phyloP scores from a whole-genome alignment of 1,140 invertebrate species.

The Cydia pomonella region DNA sequence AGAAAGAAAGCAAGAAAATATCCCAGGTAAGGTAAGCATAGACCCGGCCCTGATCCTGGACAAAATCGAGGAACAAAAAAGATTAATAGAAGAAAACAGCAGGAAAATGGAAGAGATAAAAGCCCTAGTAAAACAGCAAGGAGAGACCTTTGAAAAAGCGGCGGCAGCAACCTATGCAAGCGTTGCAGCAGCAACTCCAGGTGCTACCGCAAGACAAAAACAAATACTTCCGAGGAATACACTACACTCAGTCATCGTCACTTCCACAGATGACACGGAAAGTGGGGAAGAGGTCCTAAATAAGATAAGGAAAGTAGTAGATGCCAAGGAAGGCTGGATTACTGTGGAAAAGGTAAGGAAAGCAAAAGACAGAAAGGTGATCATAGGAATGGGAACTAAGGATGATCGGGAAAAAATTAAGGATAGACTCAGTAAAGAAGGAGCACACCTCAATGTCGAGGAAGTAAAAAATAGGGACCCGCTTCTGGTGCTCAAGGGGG shows the following conservation, averaged over 20 bases:
- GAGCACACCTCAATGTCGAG: slow-evolving; percentile 30
- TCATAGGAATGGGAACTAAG: slow-evolving; percentile 29
- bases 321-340: slow-evolving; percentile 11
- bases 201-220: no score
- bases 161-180: no score
- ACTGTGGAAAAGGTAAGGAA: slow-evolving; percentile 36
- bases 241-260: background rate
- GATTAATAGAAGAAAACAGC: no score
- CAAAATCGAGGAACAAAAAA: no score
- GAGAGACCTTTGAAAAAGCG: no score
- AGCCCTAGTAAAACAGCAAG: no score
- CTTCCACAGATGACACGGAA: background rate
- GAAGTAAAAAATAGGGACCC: slow-evolving; percentile 39
- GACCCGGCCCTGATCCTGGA: no score
- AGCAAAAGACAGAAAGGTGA: slow-evolving; percentile 35
- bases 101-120: no score
- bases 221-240: background rate
- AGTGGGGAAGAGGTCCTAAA: slow-evolving; percentile 37
- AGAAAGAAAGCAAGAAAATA: no score
- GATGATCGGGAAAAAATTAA: slow-evolving; percentile 34
- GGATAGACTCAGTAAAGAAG: slow-evolving; percentile 10
- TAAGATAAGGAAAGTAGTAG: background rate
- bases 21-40: no score
- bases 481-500: slow-evolving; percentile 35
- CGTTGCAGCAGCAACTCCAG: no score